phyloP scores from a whole-genome alignment of 2,888 invertebrate species.

The Nudaria mundana region DNA sequence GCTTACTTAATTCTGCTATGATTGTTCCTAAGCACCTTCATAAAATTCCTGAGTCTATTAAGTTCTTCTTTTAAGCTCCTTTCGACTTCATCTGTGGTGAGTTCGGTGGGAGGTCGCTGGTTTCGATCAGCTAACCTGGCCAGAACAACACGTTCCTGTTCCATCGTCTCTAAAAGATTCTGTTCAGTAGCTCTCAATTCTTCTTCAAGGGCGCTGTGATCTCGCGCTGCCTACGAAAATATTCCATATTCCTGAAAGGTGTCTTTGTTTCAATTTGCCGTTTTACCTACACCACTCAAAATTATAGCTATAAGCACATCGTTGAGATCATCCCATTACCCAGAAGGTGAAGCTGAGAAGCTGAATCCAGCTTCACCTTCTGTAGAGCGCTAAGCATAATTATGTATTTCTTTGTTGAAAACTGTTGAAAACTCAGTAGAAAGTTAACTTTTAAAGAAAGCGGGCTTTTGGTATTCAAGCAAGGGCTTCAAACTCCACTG shows the following conservation, averaged over 20 bases:
- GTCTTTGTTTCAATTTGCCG: neutral
- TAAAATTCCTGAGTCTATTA: conserved; percentile 79
- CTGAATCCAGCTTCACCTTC: no score
- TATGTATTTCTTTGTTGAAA: no score
- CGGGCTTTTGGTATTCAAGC: no score
- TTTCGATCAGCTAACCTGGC: conserved; percentile 86
- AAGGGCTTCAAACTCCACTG: no score
- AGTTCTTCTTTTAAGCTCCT: conserved; percentile 83
- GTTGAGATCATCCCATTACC: no score
- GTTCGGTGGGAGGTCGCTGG: conserved; percentile 84
- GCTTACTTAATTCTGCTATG: conserved; percentile 82
- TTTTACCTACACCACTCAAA: neutral
- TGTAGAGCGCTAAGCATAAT: no score
- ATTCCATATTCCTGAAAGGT: neutral
- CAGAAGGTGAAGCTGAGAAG: no score
- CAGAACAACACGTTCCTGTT: conserved; percentile 85
- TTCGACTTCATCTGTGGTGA: conserved; percentile 84
- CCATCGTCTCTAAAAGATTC: conserved; percentile 84
- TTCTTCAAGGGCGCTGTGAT: conserved; percentile 85
- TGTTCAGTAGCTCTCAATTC: conserved; percentile 86
- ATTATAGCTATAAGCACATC: neutral
- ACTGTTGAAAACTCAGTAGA: no score
- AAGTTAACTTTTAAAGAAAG: no score
- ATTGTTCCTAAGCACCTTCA: conserved; percentile 79
- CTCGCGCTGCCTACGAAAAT: conserved; percentile 77